Evolutionary conservation across 2,888 invertebrate genomes (phyloP).

Genomic region (Unio delphinus): DNA sequence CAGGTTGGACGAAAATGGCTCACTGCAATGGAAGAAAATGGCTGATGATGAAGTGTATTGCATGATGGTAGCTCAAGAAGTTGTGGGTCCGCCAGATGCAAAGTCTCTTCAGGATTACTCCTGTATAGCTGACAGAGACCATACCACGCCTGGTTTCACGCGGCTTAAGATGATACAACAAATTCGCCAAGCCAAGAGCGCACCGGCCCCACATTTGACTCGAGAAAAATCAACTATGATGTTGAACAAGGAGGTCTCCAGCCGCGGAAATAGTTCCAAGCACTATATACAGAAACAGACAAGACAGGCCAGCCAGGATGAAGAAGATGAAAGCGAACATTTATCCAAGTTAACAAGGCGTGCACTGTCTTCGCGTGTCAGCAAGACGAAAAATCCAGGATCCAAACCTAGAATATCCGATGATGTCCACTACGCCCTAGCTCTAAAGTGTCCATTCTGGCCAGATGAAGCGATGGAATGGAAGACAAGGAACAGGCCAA

Average conservation of each 20-base stretch:
- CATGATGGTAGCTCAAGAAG: constrained; percentile 35
- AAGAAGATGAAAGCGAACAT: constrained; percentile 25
- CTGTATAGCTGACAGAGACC: constrained; percentile 15
- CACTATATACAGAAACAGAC: constrained; percentile 27
- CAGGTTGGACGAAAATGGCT: constrained; percentile 26
- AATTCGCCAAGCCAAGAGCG: constrained; percentile 11
- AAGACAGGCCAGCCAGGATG: constrained; percentile 21
- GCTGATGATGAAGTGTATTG: constrained; percentile 30
- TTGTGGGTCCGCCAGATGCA: constrained; percentile 22
- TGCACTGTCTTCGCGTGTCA: constrained; percentile 15
- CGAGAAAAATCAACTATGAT: constrained; percentile 28
- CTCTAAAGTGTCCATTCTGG: constrained; percentile 40
- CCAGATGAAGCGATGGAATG: constrained; percentile 41
- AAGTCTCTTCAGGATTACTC: constrained; percentile 9
- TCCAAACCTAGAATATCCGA: constrained; percentile 5
- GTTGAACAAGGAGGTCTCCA: constrained; percentile 24
- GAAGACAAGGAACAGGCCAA: constrained; percentile 33
- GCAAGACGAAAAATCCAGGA: constrained; percentile 21
- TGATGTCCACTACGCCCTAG: constrained; percentile 38
- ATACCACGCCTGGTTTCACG: constrained; percentile 27
- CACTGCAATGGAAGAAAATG: constrained; percentile 21
- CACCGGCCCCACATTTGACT: constrained; percentile 29
- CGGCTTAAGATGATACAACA: constrained; percentile 18
- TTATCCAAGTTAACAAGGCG: constrained; percentile 23
- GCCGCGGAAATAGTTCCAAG: constrained; percentile 28